These are phyloP conservation scores for Nyctalus aviator DNA, from an alignment of 2,797 vertebrate genomes.

Conservation along the genomic window DNA sequence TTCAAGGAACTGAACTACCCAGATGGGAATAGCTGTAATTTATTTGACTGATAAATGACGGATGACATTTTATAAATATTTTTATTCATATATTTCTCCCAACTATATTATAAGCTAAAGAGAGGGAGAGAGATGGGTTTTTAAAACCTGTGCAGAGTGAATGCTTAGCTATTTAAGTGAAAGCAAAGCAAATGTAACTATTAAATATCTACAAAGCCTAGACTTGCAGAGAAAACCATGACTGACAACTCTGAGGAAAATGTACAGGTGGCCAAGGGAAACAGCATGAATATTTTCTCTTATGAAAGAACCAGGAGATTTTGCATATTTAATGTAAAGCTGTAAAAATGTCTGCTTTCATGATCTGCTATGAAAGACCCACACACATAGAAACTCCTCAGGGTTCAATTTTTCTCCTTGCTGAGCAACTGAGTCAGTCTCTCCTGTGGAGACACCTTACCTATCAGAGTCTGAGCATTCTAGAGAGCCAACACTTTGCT, in stretches of 20 bases:
- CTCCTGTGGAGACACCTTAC: neutral
- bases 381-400: neutral
- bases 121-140: neutral
- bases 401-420: slow-evolving; percentile 19
- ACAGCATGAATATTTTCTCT: slow-evolving; percentile 20
- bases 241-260: neutral
- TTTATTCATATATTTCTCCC: neutral
- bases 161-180: neutral
- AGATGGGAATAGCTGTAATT: neutral
- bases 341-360: slow-evolving; percentile 59
- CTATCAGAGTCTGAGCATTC: neutral
- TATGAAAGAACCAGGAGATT: slow-evolving; percentile 56
- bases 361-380: slow-evolving; percentile 13
- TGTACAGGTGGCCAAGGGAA: neutral
- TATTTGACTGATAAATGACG: neutral
- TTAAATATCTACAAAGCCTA: slow-evolving; percentile 1
- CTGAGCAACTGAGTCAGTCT: neutral
- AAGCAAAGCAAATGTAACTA: neutral
- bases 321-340: slow-evolving; percentile 59
- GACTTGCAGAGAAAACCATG: neutral
- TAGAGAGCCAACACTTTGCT: neutral
- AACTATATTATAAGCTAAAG: neutral
- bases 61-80: neutral
- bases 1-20: neutral
- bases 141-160: neutral